These are phyloP conservation scores for Pasiphila rectangulata DNA, from an alignment of 2,888 invertebrate species.

Conservation along the genomic window DNA sequence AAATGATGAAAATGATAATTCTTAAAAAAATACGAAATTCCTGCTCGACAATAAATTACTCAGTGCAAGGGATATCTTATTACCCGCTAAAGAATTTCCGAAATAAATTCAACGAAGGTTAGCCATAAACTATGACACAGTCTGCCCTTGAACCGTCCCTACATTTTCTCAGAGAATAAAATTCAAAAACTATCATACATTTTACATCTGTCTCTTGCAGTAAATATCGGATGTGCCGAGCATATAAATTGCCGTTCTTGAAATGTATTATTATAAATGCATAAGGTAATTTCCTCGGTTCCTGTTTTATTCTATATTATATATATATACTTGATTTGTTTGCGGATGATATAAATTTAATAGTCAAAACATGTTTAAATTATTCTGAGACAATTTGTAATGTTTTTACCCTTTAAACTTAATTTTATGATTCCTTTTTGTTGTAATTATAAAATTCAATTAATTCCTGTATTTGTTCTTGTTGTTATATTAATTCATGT, in stretches of 20 bases:
- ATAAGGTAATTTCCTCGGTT: conserved; percentile 8
- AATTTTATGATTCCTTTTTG: no score
- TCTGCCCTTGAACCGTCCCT: conserved; percentile 15
- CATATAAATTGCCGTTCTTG: conserved; percentile 12
- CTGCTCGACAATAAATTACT: no score
- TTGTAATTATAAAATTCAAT: no score
- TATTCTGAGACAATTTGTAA: no score
- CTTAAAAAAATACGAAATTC: no score
- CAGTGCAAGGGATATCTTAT: neutral
- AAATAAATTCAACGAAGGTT: conserved; percentile 17
- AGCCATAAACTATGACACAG: conserved; percentile 14
- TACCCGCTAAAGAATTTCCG: neutral
- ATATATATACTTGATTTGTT: no score
- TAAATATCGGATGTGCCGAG: conserved; percentile 16
- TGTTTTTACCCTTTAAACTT: no score
- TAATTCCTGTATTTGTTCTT: no score
- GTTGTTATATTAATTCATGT: no score
- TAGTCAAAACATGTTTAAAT: no score
- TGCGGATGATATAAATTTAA: no score
- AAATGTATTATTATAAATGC: conserved; percentile 11
- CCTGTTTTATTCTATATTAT: conserved; percentile 5
- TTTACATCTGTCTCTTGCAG: neutral
- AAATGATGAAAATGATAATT: no score
- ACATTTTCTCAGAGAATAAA: conserved; percentile 15
- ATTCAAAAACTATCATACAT: conserved; percentile 9